A percentile compares a stretch with the other conserved stretches of the same genome.
Conservation (phyloP, 2,797 vertebrate species). For the Oryzias sinensis region DNA sequence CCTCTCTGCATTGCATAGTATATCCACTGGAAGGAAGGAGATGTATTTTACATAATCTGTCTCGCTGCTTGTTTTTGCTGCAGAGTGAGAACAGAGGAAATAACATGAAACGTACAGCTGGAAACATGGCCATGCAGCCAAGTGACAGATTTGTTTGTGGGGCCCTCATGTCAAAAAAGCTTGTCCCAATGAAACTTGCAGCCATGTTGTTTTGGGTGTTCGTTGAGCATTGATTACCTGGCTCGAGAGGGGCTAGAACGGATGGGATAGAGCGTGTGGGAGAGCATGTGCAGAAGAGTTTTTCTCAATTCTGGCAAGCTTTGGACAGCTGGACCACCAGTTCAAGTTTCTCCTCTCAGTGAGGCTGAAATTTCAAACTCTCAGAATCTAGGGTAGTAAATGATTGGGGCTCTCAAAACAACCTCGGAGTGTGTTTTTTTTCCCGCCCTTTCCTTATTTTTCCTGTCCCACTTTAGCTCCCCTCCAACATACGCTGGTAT, state of each 20-base stretch:
- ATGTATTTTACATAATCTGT: constrained; percentile 1
- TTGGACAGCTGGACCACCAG: constrained; percentile 77
- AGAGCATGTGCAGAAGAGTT: constrained; percentile 49
- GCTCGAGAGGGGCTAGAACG: constrained; percentile 29
- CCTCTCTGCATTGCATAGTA: not conserved
- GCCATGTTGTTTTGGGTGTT: constrained; percentile 67
- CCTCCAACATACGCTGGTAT: constrained; percentile 36
- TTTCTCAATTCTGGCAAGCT: constrained; percentile 57
- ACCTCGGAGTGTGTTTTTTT: constrained; percentile 50
- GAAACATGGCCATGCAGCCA: constrained; percentile 20
- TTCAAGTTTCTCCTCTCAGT: constrained; percentile 75
- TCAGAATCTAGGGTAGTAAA: constrained; percentile 78
- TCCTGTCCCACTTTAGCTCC: constrained; percentile 31
- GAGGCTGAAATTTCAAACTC: constrained; percentile 81
- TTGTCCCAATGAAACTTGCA: constrained; percentile 33
- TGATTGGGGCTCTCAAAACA: constrained; percentile 73
- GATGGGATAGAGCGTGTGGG: constrained; percentile 32
- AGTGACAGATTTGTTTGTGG: constrained; percentile 65
- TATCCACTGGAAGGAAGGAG: not conserved
- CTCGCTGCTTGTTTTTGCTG: constrained; percentile 8
- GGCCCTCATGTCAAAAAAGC: constrained; percentile 54
- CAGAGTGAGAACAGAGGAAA: constrained; percentile 28
- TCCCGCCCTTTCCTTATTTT: constrained; percentile 65
- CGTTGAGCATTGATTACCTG: constrained; percentile 75
- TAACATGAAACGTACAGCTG: constrained; percentile 39